A percentile compares a stretch with the other conserved stretches of the same genome.
Evolutionary conservation across 2,113 vertebrate species (phyloP).

Genomic region (Upupa epops): DNA sequence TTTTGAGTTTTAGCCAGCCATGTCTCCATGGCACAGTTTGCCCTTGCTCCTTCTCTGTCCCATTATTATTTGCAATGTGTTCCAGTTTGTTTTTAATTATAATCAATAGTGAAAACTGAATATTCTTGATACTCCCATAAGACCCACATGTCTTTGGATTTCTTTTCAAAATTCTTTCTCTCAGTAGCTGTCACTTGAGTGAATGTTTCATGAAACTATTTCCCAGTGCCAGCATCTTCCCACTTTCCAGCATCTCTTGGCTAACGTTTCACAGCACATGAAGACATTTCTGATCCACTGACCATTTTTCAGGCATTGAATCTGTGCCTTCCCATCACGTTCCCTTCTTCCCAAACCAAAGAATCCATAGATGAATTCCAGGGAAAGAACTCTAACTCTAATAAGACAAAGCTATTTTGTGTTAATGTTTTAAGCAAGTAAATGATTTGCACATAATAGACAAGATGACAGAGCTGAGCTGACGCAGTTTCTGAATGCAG

Average conservation of each 20-base stretch:
- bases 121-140: neutral
- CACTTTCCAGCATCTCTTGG: neutral
- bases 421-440: neutral
- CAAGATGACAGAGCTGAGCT: constrained; percentile 19
- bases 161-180: neutral
- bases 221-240: neutral
- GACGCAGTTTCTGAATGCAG: constrained; percentile 1
- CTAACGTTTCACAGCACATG: neutral
- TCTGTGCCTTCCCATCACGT: neutral
- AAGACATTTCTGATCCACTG: neutral
- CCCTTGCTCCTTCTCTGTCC: neutral
- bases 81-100: neutral
- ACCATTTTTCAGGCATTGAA: neutral
- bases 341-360: neutral
- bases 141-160: neutral
- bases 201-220: neutral
- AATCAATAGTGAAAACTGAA: neutral
- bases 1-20: neutral
- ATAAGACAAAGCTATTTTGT: neutral
- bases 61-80: neutral
- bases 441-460: constrained; percentile 14
- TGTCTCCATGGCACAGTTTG: neutral
- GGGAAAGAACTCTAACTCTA: neutral
- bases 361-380: neutral
- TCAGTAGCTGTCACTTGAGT: neutral